Percentiles rank a stretch among this genome's conserved stretches.
phyloP scores from a whole-genome alignment of 2,113 vertebrate species.

The Arvicanthis niloticus region DNA sequence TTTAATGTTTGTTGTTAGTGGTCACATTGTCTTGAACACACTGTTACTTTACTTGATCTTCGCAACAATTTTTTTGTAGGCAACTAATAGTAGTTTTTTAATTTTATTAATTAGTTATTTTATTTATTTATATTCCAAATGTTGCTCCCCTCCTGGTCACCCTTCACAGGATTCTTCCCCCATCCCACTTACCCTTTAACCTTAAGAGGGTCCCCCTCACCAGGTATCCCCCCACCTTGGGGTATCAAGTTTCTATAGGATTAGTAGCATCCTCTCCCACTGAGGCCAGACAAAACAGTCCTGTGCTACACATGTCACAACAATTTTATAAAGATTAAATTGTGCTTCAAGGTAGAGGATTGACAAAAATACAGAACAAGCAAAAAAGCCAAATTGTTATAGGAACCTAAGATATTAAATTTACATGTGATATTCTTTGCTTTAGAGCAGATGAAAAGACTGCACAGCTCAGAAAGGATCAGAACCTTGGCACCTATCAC shows the following conservation, averaged over 20 bases:
- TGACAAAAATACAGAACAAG: background rate
- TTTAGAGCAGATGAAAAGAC: background rate
- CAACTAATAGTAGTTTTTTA: no score
- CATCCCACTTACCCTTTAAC: no score
- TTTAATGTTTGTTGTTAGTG: background rate
- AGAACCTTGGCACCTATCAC: background rate
- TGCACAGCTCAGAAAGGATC: background rate
- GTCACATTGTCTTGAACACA: background rate
- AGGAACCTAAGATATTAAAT: background rate
- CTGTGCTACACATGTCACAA: background rate
- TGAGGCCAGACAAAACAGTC: no score
- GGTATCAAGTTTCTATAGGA: no score
- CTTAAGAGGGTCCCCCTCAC: no score
- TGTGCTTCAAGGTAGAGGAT: background rate
- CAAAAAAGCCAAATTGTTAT: background rate
- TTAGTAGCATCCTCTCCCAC: no score
- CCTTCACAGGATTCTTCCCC: no score
- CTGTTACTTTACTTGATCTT: background rate
- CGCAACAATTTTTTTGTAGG: background rate
- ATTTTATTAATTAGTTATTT: no score
- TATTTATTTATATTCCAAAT: no score
- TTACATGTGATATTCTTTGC: background rate
- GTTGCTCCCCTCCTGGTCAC: no score
- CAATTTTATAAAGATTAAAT: background rate
- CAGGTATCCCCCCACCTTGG: no score